Evolutionary conservation across 2,888 invertebrate species (phyloP), one percentile per base, ranked within the genome.

Genomic region (Drosophila neotestacea): DNA sequence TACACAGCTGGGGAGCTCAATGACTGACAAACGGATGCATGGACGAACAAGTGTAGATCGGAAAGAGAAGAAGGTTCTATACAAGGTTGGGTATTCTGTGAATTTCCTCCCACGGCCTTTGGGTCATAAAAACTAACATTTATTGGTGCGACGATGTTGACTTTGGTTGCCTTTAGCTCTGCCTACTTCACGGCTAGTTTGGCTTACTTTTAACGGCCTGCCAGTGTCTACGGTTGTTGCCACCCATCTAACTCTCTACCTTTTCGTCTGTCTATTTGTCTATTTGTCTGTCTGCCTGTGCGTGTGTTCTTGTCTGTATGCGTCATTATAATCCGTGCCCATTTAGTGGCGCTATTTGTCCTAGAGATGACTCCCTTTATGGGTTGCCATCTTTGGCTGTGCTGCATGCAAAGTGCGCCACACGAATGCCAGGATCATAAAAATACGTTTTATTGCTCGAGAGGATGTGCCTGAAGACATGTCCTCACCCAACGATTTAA

Each of bases 321-420:
- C 71, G 70, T 86, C 89, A 86, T 86, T 88, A 86, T 86, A 86
- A 88, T 86, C 85, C 87, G 82, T 85, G 86, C 85, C 87, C 81
- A 86, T 88, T 86, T 86, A 84, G 80, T 84, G 78, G 84, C 65
- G 72, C 84, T 86, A 88, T 86, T 86, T 86, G 86, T 86, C 70
- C 76, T 81, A 77, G 79, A 66, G 73, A 77, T 64, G 88, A 73
- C 84, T 88, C 81, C 79, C 88, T 85, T 86, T 88, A 88, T 83
- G 71, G 77, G 61, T 60, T 48, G 70, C 73, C 82, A 70, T 77
- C 63, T 54, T 54, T 54, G 55, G 68, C 59, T 59, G 58, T 67
- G 73, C 48, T 73, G 88, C 80, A 88, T 85, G 85, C 86, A 85
- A 85, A 85, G 81, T 84, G 71, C 61, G 81, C 69, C 84, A 75